Evolutionary conservation across 2,888 invertebrate species (phyloP).

Genomic region (Diadegma fenestrale): DNA sequence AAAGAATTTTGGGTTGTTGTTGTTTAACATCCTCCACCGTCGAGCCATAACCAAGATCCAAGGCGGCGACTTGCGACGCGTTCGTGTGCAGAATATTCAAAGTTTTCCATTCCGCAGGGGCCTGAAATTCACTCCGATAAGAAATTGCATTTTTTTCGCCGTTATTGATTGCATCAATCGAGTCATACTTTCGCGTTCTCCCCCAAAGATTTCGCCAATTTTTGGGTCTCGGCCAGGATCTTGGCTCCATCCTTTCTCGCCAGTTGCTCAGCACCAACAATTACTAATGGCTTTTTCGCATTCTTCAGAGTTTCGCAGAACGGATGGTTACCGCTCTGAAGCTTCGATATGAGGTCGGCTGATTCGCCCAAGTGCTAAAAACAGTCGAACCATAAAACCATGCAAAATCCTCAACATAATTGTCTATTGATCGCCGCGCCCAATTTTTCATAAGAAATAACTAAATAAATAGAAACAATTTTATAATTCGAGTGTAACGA

Average conservation of each 20-base stretch:
- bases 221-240: slow-evolving; percentile 91
- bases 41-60: slow-evolving; percentile 97
- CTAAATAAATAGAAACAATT: background rate
- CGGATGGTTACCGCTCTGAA: slow-evolving; percentile 90
- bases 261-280: slow-evolving; percentile 95
- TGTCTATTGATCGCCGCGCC: background rate
- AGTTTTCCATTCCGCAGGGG: slow-evolving; percentile 89
- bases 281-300: slow-evolving; percentile 95
- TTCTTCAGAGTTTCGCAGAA: slow-evolving; percentile 89
- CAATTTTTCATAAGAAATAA: background rate
- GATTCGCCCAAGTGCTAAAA: slow-evolving; percentile 93
- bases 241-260: slow-evolving; percentile 92
- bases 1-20: slow-evolving; percentile 92
- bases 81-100: slow-evolving; percentile 97
- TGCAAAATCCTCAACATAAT: background rate
- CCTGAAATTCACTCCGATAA: slow-evolving; percentile 73
- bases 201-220: slow-evolving; percentile 88
- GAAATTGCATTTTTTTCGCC: background rate
- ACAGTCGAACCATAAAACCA: slow-evolving; percentile 10
- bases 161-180: slow-evolving; percentile 13
- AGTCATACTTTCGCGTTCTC: slow-evolving; percentile 86
- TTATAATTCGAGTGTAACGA: background rate
- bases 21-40: slow-evolving; percentile 87
- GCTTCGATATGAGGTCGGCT: slow-evolving; percentile 90
- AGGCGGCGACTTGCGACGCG: slow-evolving; percentile 96